A percentile compares a stretch with the other conserved stretches of the same genome.
Evolutionary conservation across 2,888 invertebrate genomes (phyloP).

Genomic region (Tethea ocularis): DNA sequence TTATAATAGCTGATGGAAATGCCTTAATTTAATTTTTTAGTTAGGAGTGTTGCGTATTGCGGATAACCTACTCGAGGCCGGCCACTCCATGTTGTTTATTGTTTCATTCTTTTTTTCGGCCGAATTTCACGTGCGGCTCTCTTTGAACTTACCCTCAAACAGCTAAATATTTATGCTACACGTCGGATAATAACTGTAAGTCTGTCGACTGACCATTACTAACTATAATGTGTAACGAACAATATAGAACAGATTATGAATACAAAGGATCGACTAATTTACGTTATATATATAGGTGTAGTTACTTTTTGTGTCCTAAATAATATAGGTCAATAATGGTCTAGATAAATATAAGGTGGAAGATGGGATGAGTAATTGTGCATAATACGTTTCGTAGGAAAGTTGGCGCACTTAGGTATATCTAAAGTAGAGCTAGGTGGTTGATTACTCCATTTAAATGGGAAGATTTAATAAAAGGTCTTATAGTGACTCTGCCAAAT

Average conservation of each 20-base stretch:
- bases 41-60: constrained; percentile 36
- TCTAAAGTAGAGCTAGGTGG: too few relatives aligned
- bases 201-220: constrained; percentile 72
- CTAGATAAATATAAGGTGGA: too few relatives aligned
- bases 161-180: constrained; percentile 68
- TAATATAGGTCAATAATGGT: too few relatives aligned
- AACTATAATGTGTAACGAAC: constrained; percentile 60
- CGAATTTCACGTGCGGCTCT: constrained; percentile 61
- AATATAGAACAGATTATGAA: constrained; percentile 65
- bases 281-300: constrained; percentile 1
- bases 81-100: constrained; percentile 59
- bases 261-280: constrained; percentile 37
- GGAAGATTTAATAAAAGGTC: too few relatives aligned
- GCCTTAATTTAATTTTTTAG: constrained; percentile 27
- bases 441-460: too few relatives aligned
- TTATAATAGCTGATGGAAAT: constrained; percentile 3
- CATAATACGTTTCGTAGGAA: too few relatives aligned
- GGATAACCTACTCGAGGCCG: constrained; percentile 48
- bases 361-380: too few relatives aligned
- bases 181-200: constrained; percentile 67
- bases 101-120: constrained; percentile 60
- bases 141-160: constrained; percentile 68
- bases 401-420: too few relatives aligned
- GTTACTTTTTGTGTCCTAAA: too few relatives aligned
- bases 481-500: too few relatives aligned